These are phyloP conservation scores for Huso huso DNA, from an alignment of 2,797 vertebrate genomes.

Conservation along the genomic window DNA sequence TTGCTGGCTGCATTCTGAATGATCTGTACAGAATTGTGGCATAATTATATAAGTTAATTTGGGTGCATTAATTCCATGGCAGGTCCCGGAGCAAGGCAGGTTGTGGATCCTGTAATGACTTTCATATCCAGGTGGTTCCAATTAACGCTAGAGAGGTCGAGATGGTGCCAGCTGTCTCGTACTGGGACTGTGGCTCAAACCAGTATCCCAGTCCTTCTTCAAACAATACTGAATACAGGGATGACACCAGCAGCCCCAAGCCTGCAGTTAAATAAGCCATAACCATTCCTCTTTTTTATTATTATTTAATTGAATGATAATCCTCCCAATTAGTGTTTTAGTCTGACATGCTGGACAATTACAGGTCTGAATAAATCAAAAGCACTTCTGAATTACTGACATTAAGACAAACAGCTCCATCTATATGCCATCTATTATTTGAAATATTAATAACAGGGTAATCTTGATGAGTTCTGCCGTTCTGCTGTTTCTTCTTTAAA, in stretches of 20 bases:
- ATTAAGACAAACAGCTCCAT: no score
- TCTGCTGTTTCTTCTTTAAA: no score
- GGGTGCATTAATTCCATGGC: conserved; percentile 13
- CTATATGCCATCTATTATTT: no score
- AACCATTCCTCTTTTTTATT: neutral
- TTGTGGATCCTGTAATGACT: conserved; percentile 17
- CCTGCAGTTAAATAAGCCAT: neutral
- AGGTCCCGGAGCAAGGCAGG: conserved; percentile 25
- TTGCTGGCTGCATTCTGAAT: conserved; percentile 32
- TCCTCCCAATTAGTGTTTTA: conserved; percentile 25
- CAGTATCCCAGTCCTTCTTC: neutral
- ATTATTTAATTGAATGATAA: conserved; percentile 5
- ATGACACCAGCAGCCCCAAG: no score
- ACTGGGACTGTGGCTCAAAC: conserved; percentile 7
- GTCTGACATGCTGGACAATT: neutral
- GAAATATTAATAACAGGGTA: no score
- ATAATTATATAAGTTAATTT: conserved; percentile 32
- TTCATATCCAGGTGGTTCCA: conserved; percentile 26
- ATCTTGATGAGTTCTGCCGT: no score
- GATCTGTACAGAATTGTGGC: conserved; percentile 27
- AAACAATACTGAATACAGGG: no score
- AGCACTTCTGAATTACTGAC: no score
- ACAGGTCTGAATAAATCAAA: neutral
- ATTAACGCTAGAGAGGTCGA: conserved; percentile 32
- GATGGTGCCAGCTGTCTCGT: conserved; percentile 10